Evolutionary conservation across 2,797 vertebrate genomes (phyloP).

Genomic region (Pogoniulus pusillus): DNA sequence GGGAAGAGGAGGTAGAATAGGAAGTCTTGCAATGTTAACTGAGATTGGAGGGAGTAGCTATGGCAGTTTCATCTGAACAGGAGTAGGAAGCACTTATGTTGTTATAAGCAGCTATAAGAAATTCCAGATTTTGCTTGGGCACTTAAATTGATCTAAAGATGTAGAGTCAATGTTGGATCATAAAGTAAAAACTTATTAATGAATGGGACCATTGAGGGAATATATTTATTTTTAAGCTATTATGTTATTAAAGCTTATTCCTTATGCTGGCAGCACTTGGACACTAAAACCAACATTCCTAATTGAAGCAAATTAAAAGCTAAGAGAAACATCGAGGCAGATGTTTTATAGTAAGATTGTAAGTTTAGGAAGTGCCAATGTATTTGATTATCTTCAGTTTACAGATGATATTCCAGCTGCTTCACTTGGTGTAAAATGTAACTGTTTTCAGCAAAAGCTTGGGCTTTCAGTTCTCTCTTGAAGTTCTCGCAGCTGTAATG

Average conservation of each 20-base stretch:
- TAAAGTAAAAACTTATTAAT: neutral
- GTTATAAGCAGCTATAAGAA: neutral
- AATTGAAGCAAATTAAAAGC: neutral
- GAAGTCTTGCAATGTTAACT: neutral
- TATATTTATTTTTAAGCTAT: fast-evolving
- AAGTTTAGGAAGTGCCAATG: neutral
- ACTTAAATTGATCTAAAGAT: neutral
- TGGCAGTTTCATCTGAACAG: neutral
- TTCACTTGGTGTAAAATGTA: neutral
- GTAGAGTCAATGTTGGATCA: neutral
- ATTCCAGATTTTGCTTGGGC: neutral
- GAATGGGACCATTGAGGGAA: neutral
- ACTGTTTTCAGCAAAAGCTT: neutral
- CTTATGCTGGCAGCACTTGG: neutral
- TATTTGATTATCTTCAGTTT: neutral
- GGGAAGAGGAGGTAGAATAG: neutral
- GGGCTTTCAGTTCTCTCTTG: neutral
- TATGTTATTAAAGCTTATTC: neutral
- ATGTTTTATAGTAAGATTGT: neutral
- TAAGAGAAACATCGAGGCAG: neutral
- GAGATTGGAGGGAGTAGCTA: neutral
- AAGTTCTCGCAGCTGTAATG: neutral
- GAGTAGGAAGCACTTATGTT: neutral
- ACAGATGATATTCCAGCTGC: neutral
- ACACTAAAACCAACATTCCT: neutral